Base-by-base conservation (phyloP, 2,113 vertebrate genomes). In the Synchiropus splendidus region DNA sequence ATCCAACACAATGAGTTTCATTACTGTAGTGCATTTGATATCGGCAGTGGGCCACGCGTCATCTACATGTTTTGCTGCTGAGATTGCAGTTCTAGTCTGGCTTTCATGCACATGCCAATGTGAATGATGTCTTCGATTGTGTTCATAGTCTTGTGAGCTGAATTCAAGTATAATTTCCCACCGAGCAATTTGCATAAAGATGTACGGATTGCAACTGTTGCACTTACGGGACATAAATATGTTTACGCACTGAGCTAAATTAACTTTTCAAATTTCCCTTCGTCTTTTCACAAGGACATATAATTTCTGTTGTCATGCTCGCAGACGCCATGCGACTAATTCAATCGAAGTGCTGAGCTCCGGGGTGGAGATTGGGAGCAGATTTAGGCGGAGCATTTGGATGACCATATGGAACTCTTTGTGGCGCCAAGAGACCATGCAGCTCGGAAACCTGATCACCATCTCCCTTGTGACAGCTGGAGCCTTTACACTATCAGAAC, bases 391-490 rank as follows among this genome's bases (percentile, higher is more conserved):
- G 82, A 91, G 88, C 92, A 97, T 92, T 96, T 97, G 94, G 92
- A 91, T 89, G 91, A 92, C 91, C 95, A 98, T 98, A 96, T 98
- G 95, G 94, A 92, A 89, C 87, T 88, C 89, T 92, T 92, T 76
- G 84, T 87, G 86, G 91, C 79, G 86, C 90, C 89, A 88, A 85
- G 89, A 92, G 94, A 92, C 90, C 90, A 89, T 70, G 91, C 91
- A 87, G 91, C 89, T 95, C 79, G 85, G 92, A 94, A 96, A 98
- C 92, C 90, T 90, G 92, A 97, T 97, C 94, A 91, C 86, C 84
- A 86, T 89, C 88, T 94, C 93, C 91, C 90, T 72, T 76, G 89
- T 92, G 94, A 97, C 95, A 98, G 95, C 93, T 97, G 93, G 90
- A 85, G 90, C 88, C 90, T 97, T 91, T 92, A 90, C 89, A 93